Conservation (phyloP, 1,140 invertebrate genomes). For the Tetramorium parvispinum region DNA sequence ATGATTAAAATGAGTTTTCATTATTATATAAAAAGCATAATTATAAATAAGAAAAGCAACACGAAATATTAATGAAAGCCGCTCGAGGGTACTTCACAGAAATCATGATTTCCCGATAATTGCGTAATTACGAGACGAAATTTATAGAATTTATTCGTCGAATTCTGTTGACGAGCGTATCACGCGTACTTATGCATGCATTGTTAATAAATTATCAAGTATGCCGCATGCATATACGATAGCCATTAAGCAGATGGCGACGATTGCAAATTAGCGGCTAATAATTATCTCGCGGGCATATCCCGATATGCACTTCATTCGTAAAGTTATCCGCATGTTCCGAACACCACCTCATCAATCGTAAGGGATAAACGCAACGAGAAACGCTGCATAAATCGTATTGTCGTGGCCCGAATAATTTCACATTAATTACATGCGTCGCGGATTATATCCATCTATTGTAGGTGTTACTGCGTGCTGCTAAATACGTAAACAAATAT, state of each 20-base stretch:
- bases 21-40: neutral
- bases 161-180: constrained; percentile 13
- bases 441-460: constrained; percentile 24
- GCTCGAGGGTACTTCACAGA: neutral
- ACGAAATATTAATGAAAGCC: neutral
- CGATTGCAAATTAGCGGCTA: constrained; percentile 66
- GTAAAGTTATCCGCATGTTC: constrained; percentile 63
- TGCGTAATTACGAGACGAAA: neutral
- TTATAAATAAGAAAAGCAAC: neutral
- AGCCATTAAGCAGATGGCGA: constrained; percentile 53
- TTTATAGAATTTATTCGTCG: neutral
- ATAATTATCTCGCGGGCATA: constrained; percentile 60
- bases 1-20: neutral
- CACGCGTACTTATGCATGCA: neutral
- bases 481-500: constrained; percentile 38
- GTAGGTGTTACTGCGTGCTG: neutral
- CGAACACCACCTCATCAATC: constrained; percentile 65
- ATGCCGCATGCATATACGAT: neutral
- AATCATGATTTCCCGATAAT: constrained; percentile 32
- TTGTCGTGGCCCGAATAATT: constrained; percentile 61
- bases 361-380: constrained; percentile 62
- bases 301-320: constrained; percentile 39
- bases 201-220: constrained; percentile 60
- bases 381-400: constrained; percentile 27
- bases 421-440: constrained; percentile 64